Conservation (phyloP, 2,888 invertebrate species). For the Platypus cylindrus region DNA sequence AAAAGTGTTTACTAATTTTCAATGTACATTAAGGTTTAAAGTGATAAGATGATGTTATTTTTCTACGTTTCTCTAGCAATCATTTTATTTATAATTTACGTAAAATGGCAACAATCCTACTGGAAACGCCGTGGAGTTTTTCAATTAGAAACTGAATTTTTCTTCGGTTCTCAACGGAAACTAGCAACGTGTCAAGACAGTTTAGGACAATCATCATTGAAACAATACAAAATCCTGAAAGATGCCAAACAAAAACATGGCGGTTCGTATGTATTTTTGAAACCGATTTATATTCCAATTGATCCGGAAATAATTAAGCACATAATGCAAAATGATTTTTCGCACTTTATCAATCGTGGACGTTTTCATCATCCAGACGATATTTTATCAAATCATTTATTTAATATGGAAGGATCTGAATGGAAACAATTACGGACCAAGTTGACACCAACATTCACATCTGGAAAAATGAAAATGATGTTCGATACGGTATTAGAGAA, state of each 20-base stretch:
- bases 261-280: no score
- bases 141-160: constrained; percentile 2
- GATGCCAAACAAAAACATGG: no score
- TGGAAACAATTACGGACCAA: constrained; percentile 24
- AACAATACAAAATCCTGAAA: no score
- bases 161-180: no score
- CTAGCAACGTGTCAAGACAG: no score
- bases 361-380: constrained; percentile 26
- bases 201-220: no score
- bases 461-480: constrained; percentile 54
- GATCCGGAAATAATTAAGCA: neutral
- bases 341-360: constrained; percentile 12
- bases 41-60: neutral
- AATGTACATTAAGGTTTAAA: no score
- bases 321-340: neutral
- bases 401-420: constrained; percentile 25
- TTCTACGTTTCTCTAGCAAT: neutral
- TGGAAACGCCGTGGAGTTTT: neutral
- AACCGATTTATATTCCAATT: neutral
- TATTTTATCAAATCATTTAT: constrained; percentile 25
- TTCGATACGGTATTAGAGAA: constrained; percentile 45
- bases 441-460: constrained; percentile 47
- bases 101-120: neutral
- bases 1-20: no score
- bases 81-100: neutral